Conservation (phyloP, 1,140 invertebrate species). For the Tetranychus cinnabarinus region DNA sequence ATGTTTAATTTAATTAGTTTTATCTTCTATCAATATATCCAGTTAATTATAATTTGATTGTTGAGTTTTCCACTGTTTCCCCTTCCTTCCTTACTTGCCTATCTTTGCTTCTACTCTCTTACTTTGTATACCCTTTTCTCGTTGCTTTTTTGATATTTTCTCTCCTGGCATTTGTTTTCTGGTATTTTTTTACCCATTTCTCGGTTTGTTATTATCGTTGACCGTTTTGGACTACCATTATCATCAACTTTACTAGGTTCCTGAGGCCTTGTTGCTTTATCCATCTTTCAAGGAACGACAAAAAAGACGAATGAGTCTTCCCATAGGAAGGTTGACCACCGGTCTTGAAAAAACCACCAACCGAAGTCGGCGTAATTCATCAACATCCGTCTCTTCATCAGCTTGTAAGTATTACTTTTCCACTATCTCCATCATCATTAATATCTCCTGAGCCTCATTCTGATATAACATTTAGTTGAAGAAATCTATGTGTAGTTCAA, state of each 20-base stretch:
- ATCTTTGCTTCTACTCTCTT: conserved; percentile 14
- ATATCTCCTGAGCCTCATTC: too few relatives aligned
- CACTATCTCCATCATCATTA: not conserved
- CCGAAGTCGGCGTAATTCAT: conserved; percentile 17
- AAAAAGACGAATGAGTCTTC: conserved; percentile 21
- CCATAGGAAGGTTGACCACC: conserved; percentile 17
- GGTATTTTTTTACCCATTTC: not conserved
- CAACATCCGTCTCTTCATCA: conserved; percentile 19
- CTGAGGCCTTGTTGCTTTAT: not conserved
- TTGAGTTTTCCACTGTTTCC: not conserved
- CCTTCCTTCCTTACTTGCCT: conserved; percentile 2
- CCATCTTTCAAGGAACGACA: conserved; percentile 20
- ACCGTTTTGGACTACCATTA: not conserved
- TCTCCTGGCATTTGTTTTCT: not conserved
- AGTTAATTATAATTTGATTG: too few relatives aligned
- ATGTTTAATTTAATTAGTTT: too few relatives aligned
- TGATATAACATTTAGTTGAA: not conserved
- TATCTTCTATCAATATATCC: too few relatives aligned
- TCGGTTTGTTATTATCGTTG: not conserved
- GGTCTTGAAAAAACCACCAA: conserved; percentile 11
- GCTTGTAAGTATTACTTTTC: conserved; percentile 17
- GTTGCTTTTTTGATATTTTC: not conserved
- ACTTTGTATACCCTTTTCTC: not conserved
- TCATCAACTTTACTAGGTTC: not conserved
- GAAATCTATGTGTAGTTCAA: too few relatives aligned